Base-by-base conservation (phyloP, 2,888 invertebrate genomes). In the Pseudeuparius sepicola region DNA sequence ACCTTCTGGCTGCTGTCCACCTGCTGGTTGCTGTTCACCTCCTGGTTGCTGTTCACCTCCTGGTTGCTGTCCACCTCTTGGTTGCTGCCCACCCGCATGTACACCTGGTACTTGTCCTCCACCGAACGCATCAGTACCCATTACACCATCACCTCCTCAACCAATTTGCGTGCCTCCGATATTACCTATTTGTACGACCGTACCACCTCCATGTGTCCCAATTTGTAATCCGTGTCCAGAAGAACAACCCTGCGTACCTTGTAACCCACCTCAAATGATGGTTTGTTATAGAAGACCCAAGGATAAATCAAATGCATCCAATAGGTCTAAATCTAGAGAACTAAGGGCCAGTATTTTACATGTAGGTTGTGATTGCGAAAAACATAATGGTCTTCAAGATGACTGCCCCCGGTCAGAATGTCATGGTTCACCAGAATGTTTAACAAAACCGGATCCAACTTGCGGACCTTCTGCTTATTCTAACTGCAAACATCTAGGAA, bases 331-430 rank as follows among this genome's bases (percentile, higher is more conserved):
- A 46, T 73, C 71, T 18, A 59, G 68, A 2, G 75, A 75, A 51
- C 52, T 75, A 14, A 63, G 67, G 4, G 63, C 57, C 24, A 61
- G 72, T 15, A 61, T 67, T 34, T 59, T 73, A 43, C 67, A 70
- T 42, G 61, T 63, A 7, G 68, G 68, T 14, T 75, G 74, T 44
- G 68, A 72, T 25, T 75, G 74, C 48, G 64, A 68, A 38, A 69
- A 67, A 48, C 60, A 68, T n/a, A 71, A 73, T 42, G 74, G 73
- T 9, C 57, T 75, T 11, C 75, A 75, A 51, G 68, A 73, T 36
- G 67, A 71, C 40, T 75, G 74, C 48, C 68, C 63, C 1, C 59
- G 73, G 33, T 60, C 64, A 1, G 58, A 61, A 16, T 73, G 73
- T 45, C 65, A 63, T 35, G 69, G 69, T 23, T 57, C 63, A 4